Evolutionary conservation across 2,113 vertebrate species (phyloP), one percentile per base, ranked within the genome.

Genomic region (Oryzias woworae): DNA sequence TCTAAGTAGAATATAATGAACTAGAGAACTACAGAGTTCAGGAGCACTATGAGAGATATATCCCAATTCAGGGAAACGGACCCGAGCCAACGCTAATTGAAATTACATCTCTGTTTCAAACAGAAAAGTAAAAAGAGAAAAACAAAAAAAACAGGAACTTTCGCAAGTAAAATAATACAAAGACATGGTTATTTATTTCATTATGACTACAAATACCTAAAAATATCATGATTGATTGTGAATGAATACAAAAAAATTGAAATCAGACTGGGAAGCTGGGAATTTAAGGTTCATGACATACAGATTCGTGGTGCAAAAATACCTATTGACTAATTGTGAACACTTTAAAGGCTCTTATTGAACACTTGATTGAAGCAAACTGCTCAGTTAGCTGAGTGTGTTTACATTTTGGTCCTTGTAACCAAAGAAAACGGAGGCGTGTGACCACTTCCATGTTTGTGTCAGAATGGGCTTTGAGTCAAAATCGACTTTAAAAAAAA

Each of bases 1-100:
- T 91, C 90, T 91, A 93, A 91, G 91, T 90, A 91, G 91, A 92
- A 91, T 93, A 93, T 92, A 92, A 92, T 91, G 88, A 88, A 92
- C 91, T 92, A 92, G 90, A 93, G 90, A 92, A 89, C 88, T 93
- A 93, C 92, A 92, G 87, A 90, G 91, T 92, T 92, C 83, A 91
- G 89, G 88, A 92, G 89, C 89, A 91, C 89, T 90, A 90, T 85
- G 80, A 83, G 83, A 87, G 79, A 82, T 89, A 87, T 84, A 87
- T 79, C 85, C 87, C 84, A 45, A 82, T 81, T 81, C 77, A 82
- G 82, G 72, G 82, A 82, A 90, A 88, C 77, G 69, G 85, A 87
- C 85, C 89, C 75, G 78, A 87, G 87, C 86, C 89, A 82, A 89
- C 79, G 76, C 82, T 85, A 85, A 87, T 88, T 92, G 83, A 88